Evolutionary conservation across 1,140 invertebrate species (phyloP), one percentile per base, ranked within the genome.

Genomic region (Sarcophaga bullata): DNA sequence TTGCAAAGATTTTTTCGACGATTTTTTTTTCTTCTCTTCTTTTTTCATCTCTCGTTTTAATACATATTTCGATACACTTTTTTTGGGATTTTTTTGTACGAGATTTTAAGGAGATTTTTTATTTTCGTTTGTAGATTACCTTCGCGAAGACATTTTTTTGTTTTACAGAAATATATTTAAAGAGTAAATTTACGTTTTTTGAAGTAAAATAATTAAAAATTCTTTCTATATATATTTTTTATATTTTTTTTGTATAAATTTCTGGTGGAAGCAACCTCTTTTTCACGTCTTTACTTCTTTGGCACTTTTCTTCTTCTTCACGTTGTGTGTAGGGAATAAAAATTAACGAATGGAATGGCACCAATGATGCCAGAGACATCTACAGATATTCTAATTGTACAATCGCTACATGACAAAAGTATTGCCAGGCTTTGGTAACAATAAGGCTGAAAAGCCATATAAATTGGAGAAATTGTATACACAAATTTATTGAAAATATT

Each of bases 141-240:
- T 83, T 83, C 82, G 82, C 73, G 82, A 83, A 19, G 82, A 83
- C 82, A 83, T 83, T 81, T 81, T 83, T 47, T 75, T 75, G 47
- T 13, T 25, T 75, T 75, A 48, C 37, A 46, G 47, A 48, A 75
- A 48, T 75, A 47, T 75, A 3, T 17, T 68, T 75, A 75, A 47
- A 19, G 25, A 25, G n/a, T 15, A 25, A 68, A 68, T 68, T 68
- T 15, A 19, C 6, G 17, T 9, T 68, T 68, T 68, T 19, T 68
- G 19, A 6, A 68, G 19, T 68, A 68, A 68, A 68, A 68, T 19
- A 37, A 37, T 37, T 37, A 68, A 68, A 68, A 25, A 9, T 19
- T 68, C 17, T 68, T 19, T 68, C n/a, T 19, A 19, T 68, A n/a
- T 37, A 37, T 37, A 37, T 37, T 2, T 37, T 37, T 37, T 37